Percentiles rank a stretch among this genome's conserved stretches.
Conservation (phyloP, 2,113 vertebrate species). For the Phylloscopus trochiloides region DNA sequence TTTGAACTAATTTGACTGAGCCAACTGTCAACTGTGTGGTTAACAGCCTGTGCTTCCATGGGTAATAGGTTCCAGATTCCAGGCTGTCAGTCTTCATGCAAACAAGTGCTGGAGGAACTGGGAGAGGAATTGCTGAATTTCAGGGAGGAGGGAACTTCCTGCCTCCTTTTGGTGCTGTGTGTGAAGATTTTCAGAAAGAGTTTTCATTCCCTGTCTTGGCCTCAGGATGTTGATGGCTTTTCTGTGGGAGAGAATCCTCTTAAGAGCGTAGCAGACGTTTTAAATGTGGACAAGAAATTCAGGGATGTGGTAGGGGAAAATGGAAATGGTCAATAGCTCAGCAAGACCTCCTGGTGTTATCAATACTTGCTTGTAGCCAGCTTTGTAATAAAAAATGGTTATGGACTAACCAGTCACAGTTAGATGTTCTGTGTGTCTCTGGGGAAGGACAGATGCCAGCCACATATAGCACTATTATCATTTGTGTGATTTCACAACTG, state of each 20-base stretch:
- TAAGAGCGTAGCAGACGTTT: rapidly evolving
- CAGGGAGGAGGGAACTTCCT: neutral
- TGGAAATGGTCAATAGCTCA: neutral
- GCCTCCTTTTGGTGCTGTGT: neutral
- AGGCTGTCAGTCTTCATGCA: neutral
- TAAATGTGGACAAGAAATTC: neutral
- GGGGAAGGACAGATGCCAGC: neutral
- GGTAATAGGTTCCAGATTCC: constrained; percentile 59
- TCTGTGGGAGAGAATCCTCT: neutral
- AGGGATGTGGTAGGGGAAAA: neutral
- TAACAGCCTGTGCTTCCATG: constrained; percentile 26
- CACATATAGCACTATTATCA: neutral
- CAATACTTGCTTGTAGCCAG: neutral
- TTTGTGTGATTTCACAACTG: neutral
- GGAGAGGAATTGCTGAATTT: neutral
- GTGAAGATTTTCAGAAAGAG: neutral
- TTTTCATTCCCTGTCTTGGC: neutral
- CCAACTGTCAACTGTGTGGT: constrained; percentile 31
- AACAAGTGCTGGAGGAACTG: constrained; percentile 1
- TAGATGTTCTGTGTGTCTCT: neutral
- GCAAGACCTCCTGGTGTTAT: neutral
- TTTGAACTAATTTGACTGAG: neutral
- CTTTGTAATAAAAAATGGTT: neutral
- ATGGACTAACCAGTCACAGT: neutral
- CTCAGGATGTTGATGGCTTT: neutral